phyloP scores from a whole-genome alignment of 2,888 invertebrate species.

The Auanema freiburgensis region DNA sequence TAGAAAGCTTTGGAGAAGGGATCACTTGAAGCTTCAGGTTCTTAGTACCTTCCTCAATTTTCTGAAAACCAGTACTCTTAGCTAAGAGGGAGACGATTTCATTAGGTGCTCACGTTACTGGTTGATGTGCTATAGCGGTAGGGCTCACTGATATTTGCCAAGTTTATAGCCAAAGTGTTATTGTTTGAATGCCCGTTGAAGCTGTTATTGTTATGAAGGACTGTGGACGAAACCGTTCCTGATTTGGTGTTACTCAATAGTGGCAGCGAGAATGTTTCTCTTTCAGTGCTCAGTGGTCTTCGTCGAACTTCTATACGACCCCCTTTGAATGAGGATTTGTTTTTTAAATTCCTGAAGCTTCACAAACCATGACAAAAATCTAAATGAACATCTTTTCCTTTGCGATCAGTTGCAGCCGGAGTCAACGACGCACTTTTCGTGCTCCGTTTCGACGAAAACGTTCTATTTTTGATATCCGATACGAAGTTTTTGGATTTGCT shows the following conservation, averaged over 20 bases:
- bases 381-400: slow-evolving; percentile 29
- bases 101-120: neutral
- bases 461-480: slow-evolving; percentile 23
- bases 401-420: slow-evolving; percentile 15
- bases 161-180: neutral
- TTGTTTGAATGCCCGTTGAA: neutral
- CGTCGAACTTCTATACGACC: slow-evolving; percentile 17
- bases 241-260: no score
- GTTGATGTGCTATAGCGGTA: neutral
- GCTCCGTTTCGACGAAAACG: no score
- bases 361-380: slow-evolving; percentile 31
- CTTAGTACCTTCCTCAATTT: neutral
- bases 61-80: neutral
- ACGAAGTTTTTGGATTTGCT: slow-evolving; percentile 7
- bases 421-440: no score
- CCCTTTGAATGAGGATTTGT: neutral
- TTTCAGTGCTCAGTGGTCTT: neutral
- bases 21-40: neutral
- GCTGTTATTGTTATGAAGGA: no score
- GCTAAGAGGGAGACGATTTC: no score
- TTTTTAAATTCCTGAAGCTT: neutral
- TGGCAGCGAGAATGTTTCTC: neutral
- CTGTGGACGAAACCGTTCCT: no score
- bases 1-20: neutral
- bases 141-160: neutral